Evolutionary conservation across 2,797 vertebrate genomes (phyloP).

Genomic region (Phaenicophaeus curvirostris): DNA sequence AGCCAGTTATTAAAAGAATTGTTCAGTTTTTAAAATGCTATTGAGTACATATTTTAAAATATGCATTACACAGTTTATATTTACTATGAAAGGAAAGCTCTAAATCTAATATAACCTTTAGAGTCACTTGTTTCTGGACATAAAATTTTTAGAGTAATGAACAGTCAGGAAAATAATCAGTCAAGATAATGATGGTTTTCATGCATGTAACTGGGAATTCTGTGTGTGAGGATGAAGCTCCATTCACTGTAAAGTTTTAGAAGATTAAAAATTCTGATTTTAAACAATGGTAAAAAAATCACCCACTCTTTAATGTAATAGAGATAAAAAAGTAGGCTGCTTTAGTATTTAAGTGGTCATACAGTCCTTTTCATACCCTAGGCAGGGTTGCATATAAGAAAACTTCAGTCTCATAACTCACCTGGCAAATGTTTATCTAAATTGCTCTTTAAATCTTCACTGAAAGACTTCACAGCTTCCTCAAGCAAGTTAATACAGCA

Average conservation of each 20-base stretch:
- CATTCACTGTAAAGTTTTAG: neutral
- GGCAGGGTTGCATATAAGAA: neutral
- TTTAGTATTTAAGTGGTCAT: neutral
- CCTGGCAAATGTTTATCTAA: slow-evolving; percentile 23
- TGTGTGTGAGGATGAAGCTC: neutral
- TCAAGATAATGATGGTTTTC: neutral
- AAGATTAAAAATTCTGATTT: neutral
- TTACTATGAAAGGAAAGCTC: neutral
- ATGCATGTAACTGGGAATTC: neutral
- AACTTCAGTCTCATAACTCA: slow-evolving; percentile 12
- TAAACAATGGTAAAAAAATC: neutral
- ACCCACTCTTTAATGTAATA: neutral
- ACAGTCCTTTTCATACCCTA: neutral
- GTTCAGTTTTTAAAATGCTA: neutral
- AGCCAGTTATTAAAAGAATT: neutral
- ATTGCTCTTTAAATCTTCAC: neutral
- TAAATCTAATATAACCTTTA: neutral
- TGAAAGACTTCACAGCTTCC: slow-evolving; percentile 6
- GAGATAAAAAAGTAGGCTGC: neutral
- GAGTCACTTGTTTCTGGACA: neutral
- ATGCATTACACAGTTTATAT: neutral
- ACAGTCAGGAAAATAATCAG: neutral
- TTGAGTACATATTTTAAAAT: neutral
- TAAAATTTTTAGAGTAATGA: neutral
- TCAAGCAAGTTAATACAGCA: neutral